Evolutionary conservation across 2,113 vertebrate species (phyloP).

Genomic region (Tretioscincus oriximinensis): DNA sequence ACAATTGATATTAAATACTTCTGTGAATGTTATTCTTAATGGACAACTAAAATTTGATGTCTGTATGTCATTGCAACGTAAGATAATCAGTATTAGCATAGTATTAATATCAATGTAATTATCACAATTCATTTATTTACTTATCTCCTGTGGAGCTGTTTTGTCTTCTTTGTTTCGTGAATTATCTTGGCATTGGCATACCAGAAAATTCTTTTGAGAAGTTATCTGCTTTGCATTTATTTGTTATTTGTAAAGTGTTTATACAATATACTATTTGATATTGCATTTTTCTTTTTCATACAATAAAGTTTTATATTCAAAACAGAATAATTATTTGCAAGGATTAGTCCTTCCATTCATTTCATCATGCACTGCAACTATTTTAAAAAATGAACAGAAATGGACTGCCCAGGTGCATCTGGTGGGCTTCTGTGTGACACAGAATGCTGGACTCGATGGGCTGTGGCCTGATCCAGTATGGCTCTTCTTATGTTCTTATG

Average conservation of each 20-base stretch:
- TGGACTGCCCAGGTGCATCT: too few species aligned
- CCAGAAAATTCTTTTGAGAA: background rate
- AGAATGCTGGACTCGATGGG: too few species aligned
- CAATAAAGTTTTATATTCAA: conserved; percentile 62
- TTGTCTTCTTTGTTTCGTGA: background rate
- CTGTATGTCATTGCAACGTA: background rate
- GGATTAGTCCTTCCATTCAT: too few species aligned
- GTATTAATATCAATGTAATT: background rate
- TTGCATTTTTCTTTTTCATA: conserved; percentile 18
- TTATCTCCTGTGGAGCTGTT: background rate
- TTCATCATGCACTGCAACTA: too few species aligned
- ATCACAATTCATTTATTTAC: conserved; percentile 11
- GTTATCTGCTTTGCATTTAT: background rate
- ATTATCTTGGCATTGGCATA: background rate
- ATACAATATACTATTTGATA: conserved; percentile 18
- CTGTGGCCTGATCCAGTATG: too few species aligned
- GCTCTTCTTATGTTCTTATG: too few species aligned
- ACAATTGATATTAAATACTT: background rate
- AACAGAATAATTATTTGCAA: background rate
- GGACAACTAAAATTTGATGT: background rate
- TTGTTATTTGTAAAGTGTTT: conserved; percentile 44
- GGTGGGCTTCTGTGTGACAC: too few species aligned
- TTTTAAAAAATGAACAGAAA: too few species aligned
- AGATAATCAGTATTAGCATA: conserved; percentile 18
- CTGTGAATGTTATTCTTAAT: background rate